A percentile compares a stretch with the other conserved stretches of the same genome.
Conservation (phyloP, 1,140 invertebrate genomes). For the Drosophila saltans region DNA sequence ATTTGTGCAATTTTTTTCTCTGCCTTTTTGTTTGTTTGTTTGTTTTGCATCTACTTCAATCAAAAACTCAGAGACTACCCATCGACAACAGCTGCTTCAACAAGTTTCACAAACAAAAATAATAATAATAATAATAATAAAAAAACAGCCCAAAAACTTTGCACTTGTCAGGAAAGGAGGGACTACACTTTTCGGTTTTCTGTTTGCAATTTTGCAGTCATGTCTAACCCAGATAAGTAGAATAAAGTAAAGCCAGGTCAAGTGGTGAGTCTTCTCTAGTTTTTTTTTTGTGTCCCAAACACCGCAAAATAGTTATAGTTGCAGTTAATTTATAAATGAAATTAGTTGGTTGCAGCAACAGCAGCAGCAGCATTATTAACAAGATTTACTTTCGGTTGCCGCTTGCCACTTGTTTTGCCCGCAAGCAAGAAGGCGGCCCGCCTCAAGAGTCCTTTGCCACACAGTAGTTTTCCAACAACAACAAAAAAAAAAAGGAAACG, state of each 20-base stretch:
- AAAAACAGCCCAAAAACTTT: constrained; percentile 34
- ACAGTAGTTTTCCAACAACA: constrained; percentile 2
- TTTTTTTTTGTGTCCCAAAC: not conserved
- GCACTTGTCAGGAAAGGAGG: constrained; percentile 23
- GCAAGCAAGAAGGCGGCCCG: constrained; percentile 1
- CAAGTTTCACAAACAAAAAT: constrained; percentile 40
- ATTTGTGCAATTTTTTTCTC: not conserved
- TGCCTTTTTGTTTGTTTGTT: constrained; percentile 34
- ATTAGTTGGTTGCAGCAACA: constrained; percentile 28
- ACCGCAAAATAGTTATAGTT: constrained; percentile 37
- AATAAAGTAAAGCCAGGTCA: not conserved
- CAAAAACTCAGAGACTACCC: not conserved
- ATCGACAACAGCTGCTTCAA: constrained; percentile 20
- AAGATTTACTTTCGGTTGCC: constrained; percentile 39
- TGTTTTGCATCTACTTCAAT: constrained; percentile 5
- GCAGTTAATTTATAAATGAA: constrained; percentile 52
- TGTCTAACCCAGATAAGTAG: not conserved
- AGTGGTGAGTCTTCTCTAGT: not conserved
- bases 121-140: constrained; percentile 35
- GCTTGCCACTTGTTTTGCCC: constrained; percentile 16
- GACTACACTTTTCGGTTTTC: too few relatives aligned
- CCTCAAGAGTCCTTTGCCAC: constrained; percentile 15
- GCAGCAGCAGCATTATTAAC: constrained; percentile 35
- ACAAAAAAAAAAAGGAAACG: not conserved
- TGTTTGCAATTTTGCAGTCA: not conserved